These are phyloP conservation scores for Yponomeuta malinellus DNA, from an alignment of 2,888 invertebrate genomes.

Conservation along the genomic window DNA sequence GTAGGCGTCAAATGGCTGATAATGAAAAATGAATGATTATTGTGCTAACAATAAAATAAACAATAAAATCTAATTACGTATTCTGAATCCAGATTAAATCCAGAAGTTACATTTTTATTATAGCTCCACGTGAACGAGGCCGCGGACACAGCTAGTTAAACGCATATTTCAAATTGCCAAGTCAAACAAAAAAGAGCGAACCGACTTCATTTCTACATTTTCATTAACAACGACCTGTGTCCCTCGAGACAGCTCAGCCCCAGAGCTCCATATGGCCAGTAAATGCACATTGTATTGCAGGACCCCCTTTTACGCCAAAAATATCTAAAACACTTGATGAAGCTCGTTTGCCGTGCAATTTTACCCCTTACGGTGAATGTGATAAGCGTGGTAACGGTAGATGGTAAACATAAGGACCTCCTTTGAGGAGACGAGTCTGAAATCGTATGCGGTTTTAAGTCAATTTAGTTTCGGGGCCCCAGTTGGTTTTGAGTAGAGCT, in stretches of 20 bases:
- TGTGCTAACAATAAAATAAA: too few relatives aligned
- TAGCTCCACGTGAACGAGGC: not conserved
- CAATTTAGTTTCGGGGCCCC: not conserved
- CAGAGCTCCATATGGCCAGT: slow-evolving; percentile 70
- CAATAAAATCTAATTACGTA: too few relatives aligned
- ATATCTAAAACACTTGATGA: not conserved
- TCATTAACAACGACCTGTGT: slow-evolving; percentile 7
- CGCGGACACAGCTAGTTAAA: too few relatives aligned
- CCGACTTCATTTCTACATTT: slow-evolving; percentile 11
- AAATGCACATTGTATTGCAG: slow-evolving; percentile 67
- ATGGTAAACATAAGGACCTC: slow-evolving; percentile 19
- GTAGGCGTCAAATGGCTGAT: too few relatives aligned
- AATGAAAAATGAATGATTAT: too few relatives aligned
- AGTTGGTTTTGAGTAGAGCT: not conserved
- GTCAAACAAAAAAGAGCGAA: not conserved
- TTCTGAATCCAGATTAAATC: too few relatives aligned
- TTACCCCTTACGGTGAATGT: not conserved
- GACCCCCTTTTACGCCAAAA: slow-evolving; percentile 28
- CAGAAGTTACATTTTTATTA: too few relatives aligned
- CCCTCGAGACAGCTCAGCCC: slow-evolving; percentile 26
- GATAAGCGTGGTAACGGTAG: not conserved
- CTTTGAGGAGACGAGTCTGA: not conserved
- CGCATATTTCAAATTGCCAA: too few relatives aligned
- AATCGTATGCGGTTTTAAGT: slow-evolving; percentile 29
- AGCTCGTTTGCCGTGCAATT: slow-evolving; percentile 26